A percentile compares a stretch with the other conserved stretches of the same genome.
Conservation (phyloP, 1,140 invertebrate species). For the Danaus plexippus region DNA sequence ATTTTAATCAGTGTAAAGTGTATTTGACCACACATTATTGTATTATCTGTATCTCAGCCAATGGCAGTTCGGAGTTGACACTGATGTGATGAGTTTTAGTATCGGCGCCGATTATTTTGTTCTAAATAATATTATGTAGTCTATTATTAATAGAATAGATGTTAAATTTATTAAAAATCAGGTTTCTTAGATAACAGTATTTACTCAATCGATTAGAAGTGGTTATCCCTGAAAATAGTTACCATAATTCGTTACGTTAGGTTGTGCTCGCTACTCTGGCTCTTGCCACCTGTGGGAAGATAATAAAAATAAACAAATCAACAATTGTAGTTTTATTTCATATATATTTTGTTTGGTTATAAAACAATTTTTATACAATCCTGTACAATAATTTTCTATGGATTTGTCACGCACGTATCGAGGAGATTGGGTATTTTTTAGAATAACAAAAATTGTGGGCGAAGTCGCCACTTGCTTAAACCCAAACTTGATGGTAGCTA, state of each 20-base stretch:
- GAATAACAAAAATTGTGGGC: conserved; percentile 60
- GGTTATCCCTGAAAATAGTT: conserved; percentile 70
- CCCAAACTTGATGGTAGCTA: conserved; percentile 41
- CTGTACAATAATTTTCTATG: too few species aligned
- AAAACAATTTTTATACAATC: too few species aligned
- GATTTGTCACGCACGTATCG: not conserved
- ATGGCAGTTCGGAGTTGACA: too few species aligned
- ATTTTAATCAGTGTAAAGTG: too few species aligned
- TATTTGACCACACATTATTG: too few species aligned
- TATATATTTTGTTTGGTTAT: not conserved
- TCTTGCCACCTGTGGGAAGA: conserved; percentile 66
- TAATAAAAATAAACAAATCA: conserved; percentile 65
- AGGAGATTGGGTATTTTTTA: conserved; percentile 34
- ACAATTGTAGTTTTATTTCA: conserved; percentile 41
- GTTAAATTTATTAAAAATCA: conserved; percentile 22
- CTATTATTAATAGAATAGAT: conserved; percentile 19
- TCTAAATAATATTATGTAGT: conserved; percentile 20
- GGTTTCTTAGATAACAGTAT: conserved; percentile 20
- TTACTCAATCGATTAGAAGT: conserved; percentile 36
- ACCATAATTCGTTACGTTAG: conserved; percentile 66
- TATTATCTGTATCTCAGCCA: too few species aligned
- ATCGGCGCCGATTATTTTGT: conserved; percentile 22
- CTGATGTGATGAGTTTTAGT: conserved; percentile 11
- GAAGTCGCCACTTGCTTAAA: conserved; percentile 51
- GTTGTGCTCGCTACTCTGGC: conserved; percentile 68